Conservation (phyloP, 1,140 invertebrate genomes). For the Formica selysi region DNA sequence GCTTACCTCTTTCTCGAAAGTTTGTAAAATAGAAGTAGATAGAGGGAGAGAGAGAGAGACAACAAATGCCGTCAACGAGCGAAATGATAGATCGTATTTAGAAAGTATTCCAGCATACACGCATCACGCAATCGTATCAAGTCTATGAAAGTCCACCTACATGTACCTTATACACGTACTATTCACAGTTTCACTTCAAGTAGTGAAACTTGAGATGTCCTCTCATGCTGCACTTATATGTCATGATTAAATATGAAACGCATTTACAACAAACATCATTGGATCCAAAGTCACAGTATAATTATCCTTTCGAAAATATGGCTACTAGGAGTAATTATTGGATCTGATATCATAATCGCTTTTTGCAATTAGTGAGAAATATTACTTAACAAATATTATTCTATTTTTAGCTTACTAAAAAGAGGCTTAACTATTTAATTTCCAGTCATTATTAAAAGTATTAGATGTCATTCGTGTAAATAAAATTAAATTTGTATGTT, state of each 20-base stretch:
- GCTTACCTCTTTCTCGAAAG: conserved; percentile 1
- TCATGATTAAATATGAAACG: conserved; percentile 58
- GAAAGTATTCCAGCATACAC: conserved; percentile 69
- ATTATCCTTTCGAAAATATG: background rate
- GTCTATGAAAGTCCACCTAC: conserved; percentile 76
- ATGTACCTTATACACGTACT: conserved; percentile 60
- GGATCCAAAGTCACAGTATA: conserved; percentile 9
- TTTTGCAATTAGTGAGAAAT: background rate
- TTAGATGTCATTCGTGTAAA: background rate
- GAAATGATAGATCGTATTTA: conserved; percentile 74
- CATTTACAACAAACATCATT: conserved; percentile 44
- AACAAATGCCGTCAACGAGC: conserved; percentile 57
- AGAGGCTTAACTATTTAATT: background rate
- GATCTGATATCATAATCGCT: background rate
- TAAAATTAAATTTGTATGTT: background rate
- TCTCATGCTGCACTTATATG: conserved; percentile 57
- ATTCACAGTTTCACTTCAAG: conserved; percentile 74
- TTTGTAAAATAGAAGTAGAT: conserved; percentile 31
- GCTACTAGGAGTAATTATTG: background rate
- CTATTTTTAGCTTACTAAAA: background rate
- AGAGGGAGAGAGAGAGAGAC: background rate
- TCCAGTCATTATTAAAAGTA: background rate
- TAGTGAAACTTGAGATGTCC: conserved; percentile 72
- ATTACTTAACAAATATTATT: background rate
- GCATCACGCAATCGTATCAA: conserved; percentile 75